phyloP scores from a whole-genome alignment of 2,797 vertebrate genomes.

The Odontamblyopus lacepedii region DNA sequence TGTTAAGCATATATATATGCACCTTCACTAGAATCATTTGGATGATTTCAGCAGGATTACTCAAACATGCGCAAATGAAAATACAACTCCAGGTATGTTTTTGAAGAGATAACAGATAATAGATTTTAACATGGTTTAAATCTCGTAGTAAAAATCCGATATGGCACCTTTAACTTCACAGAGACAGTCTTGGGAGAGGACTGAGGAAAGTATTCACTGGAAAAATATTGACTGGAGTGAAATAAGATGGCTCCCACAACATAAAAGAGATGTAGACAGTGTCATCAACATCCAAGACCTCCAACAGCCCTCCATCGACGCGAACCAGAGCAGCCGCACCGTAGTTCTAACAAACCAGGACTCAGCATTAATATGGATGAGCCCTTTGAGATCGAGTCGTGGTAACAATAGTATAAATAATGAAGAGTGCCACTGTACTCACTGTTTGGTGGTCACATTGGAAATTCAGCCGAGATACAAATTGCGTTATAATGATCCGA shows the following conservation, averaged over 20 bases:
- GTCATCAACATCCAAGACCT: slow-evolving; percentile 22
- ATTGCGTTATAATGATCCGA: background rate
- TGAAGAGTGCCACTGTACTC: slow-evolving; percentile 28
- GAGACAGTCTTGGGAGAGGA: slow-evolving; percentile 41
- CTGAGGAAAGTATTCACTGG: slow-evolving; percentile 55
- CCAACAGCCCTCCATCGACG: slow-evolving; percentile 14
- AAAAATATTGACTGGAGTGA: slow-evolving; percentile 73
- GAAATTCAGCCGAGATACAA: background rate
- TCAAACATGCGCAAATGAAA: too few relatives aligned
- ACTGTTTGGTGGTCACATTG: slow-evolving; percentile 2
- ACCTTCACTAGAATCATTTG: too few relatives aligned
- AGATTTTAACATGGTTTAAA: too few relatives aligned
- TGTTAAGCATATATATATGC: too few relatives aligned
- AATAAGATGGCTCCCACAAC: slow-evolving; percentile 61
- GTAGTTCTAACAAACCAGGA: slow-evolving; percentile 36
- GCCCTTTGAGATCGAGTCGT: slow-evolving; percentile 26
- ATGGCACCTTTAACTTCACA: slow-evolving; percentile 8
- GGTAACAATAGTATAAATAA: slow-evolving; percentile 43
- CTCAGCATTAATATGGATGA: slow-evolving; percentile 53
- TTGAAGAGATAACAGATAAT: too few relatives aligned
- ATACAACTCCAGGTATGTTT: too few relatives aligned
- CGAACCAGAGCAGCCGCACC: slow-evolving; percentile 12
- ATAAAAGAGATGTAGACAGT: slow-evolving; percentile 39
- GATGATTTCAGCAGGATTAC: too few relatives aligned
- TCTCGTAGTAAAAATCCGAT: too few relatives aligned